Evolutionary conservation across 2,797 vertebrate genomes (phyloP).

Genomic region (Gallinago stenura): DNA sequence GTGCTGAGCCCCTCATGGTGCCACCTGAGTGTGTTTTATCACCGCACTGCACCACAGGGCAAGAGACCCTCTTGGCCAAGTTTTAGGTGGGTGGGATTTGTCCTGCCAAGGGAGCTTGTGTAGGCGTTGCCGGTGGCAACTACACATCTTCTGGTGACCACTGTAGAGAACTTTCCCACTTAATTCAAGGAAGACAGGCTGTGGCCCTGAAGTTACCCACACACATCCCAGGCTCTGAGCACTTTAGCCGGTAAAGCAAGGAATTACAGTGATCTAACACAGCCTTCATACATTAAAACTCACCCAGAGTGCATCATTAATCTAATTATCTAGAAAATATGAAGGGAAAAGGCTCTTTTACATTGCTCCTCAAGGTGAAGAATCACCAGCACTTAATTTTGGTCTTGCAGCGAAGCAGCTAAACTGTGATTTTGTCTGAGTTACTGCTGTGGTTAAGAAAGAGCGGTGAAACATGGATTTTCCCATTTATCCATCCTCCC

Average conservation of each 20-base stretch:
- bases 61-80: not conserved
- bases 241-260: not conserved
- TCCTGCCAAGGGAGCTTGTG: not conserved
- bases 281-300: not conserved
- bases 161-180: not conserved
- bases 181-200: not conserved
- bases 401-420: not conserved
- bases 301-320: not conserved
- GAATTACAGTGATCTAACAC: not conserved
- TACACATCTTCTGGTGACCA: not conserved
- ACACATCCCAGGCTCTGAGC: rapidly evolving
- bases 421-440: not conserved
- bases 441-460: not conserved
- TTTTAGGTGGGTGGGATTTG: not conserved
- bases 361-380: not conserved
- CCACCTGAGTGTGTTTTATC: not conserved
- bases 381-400: not conserved
- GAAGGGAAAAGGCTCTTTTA: not conserved
- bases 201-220: not conserved
- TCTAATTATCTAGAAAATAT: slow-evolving; percentile 15
- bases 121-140: not conserved
- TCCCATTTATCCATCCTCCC: not conserved
- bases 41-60: rapidly evolving
- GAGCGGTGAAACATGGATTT: not conserved
- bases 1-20: not conserved